phyloP scores from a whole-genome alignment of 2,113 vertebrate species.

The Chionodraco myersi region DNA sequence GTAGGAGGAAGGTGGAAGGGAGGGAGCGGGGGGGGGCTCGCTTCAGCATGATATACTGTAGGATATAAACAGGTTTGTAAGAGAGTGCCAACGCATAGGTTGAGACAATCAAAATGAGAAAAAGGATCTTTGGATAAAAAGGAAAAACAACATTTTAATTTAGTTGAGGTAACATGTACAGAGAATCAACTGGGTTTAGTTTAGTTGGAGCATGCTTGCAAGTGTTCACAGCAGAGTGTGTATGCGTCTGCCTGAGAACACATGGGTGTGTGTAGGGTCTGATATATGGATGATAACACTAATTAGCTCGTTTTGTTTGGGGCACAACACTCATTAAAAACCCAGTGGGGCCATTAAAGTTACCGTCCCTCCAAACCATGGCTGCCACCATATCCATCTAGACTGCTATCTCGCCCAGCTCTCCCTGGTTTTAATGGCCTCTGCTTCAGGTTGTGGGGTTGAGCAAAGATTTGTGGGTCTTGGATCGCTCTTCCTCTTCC shows the following conservation, averaged over 20 bases:
- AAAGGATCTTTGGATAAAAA: slow-evolving; percentile 4
- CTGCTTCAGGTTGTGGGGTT: slow-evolving; percentile 84
- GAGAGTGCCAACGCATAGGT: slow-evolving; percentile 25
- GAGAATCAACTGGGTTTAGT: neutral
- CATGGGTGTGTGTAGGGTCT: slow-evolving; percentile 79
- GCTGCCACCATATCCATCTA: slow-evolving; percentile 83
- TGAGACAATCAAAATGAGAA: slow-evolving; percentile 36
- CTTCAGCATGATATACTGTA: slow-evolving; percentile 34
- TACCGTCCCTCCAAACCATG: slow-evolving; percentile 85
- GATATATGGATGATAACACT: slow-evolving; percentile 88
- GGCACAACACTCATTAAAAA: slow-evolving; percentile 88
- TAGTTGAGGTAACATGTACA: slow-evolving; percentile 5
- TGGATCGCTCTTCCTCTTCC: slow-evolving; percentile 46
- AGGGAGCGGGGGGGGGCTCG: neutral
- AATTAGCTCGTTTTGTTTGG: slow-evolving; percentile 90
- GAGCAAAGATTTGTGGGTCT: slow-evolving; percentile 78
- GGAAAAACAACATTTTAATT: neutral
- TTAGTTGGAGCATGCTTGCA: slow-evolving; percentile 22
- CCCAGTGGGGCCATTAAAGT: slow-evolving; percentile 87
- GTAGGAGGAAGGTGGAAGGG: neutral
- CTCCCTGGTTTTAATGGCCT: slow-evolving; percentile 80
- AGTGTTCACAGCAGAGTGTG: slow-evolving; percentile 49
- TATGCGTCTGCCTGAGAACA: slow-evolving; percentile 59
- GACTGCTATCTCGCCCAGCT: slow-evolving; percentile 72
- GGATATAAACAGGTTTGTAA: slow-evolving; percentile 5